A percentile compares a stretch with the other conserved stretches of the same genome.
These are phyloP conservation scores for Drosophila rubida DNA, from an alignment of 2,888 invertebrate genomes.

Conservation along the genomic window DNA sequence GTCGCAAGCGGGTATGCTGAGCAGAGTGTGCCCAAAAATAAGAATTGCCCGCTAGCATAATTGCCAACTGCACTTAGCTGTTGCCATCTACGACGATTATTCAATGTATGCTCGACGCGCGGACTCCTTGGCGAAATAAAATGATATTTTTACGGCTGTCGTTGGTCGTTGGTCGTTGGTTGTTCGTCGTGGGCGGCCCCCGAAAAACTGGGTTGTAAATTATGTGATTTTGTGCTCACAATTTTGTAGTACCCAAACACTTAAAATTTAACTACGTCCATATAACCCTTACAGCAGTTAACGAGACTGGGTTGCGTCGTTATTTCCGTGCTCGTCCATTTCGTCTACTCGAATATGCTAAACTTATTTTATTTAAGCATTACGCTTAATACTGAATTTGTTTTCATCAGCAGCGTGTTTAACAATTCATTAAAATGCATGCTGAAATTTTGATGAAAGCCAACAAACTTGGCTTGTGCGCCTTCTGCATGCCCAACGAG, in stretches of 20 bases:
- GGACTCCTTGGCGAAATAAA: slow-evolving; percentile 17
- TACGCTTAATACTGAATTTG: slow-evolving; percentile 28
- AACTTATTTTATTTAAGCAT: slow-evolving; percentile 14
- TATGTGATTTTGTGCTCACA: slow-evolving; percentile 39
- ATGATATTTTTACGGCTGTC: slow-evolving; percentile 38
- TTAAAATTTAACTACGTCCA: slow-evolving; percentile 35
- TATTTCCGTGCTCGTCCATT: not conserved
- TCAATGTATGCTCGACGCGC: too few relatives aligned
- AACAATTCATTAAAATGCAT: slow-evolving; percentile 44
- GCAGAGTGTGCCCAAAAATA: too few relatives aligned
- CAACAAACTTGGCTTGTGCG: not conserved
- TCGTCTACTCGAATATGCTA: not conserved
- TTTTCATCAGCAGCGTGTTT: slow-evolving; percentile 34
- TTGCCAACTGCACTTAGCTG: too few relatives aligned
- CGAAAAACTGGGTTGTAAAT: slow-evolving; percentile 31
- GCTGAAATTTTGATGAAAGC: slow-evolving; percentile 9
- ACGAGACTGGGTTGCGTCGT: slow-evolving; percentile 1
- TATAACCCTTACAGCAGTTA: slow-evolving; percentile 31
- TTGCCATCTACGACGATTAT: too few relatives aligned
- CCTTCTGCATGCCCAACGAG: not conserved
- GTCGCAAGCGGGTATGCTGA: not conserved
- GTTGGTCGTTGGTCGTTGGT: too few relatives aligned
- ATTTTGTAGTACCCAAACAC: slow-evolving; percentile 33
- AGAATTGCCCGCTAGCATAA: too few relatives aligned
- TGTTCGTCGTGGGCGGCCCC: not conserved